A percentile compares a stretch with the other conserved stretches of the same genome.
Evolutionary conservation across 2,113 vertebrate species (phyloP).

Genomic region (Fulmarus glacialis): DNA sequence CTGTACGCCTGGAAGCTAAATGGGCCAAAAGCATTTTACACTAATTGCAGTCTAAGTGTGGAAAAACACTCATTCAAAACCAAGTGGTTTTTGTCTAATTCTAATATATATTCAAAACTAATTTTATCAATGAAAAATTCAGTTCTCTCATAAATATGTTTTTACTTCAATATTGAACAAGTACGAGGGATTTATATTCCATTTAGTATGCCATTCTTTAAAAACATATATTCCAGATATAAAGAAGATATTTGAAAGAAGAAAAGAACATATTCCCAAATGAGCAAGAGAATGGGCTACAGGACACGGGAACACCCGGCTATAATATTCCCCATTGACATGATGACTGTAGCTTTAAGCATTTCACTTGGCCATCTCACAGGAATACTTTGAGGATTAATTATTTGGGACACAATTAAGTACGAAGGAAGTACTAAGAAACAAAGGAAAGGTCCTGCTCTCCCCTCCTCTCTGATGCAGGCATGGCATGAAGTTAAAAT

Average conservation of each 20-base stretch:
- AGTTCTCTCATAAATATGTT: neutral
- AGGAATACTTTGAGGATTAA: neutral
- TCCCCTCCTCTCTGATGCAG: neutral
- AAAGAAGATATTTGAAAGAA: neutral
- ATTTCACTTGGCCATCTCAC: neutral
- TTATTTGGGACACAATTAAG: neutral
- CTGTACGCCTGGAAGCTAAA: neutral
- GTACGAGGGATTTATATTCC: neutral
- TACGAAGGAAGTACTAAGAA: neutral
- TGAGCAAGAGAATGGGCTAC: neutral
- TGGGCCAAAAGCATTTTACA: neutral
- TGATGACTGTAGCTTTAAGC: neutral
- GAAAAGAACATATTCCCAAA: neutral
- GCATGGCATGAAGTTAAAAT: neutral
- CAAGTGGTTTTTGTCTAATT: neutral
- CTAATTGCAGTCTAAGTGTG: neutral
- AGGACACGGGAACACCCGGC: neutral
- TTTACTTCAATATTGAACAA: neutral
- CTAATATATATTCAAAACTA: neutral
- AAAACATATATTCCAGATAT: neutral
- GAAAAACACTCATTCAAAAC: neutral
- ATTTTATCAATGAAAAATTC: neutral
- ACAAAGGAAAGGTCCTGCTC: neutral
- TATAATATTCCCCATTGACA: fast-evolving
- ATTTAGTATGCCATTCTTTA: neutral